Evolutionary conservation across 1,140 invertebrate genomes (phyloP), one percentile per base, ranked within the genome.

Genomic region (Cotesia typhae): DNA sequence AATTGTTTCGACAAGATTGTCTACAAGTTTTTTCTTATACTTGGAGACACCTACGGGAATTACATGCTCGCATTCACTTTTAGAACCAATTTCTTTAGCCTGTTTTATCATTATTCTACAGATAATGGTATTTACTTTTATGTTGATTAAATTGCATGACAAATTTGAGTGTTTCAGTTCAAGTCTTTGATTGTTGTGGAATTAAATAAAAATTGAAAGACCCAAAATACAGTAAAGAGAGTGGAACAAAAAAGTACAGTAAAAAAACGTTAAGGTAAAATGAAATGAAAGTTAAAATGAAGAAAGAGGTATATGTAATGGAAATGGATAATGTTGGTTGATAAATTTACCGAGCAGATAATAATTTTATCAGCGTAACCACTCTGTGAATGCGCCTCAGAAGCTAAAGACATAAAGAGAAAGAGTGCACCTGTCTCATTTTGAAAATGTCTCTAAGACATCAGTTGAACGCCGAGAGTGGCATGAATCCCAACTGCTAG

Each of bases 331-430:
- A 76, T 74, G 57, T 70, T 57, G 64, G 57, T 69, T 74, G 69
- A 76, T 76, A 76, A 71, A 76, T 74, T 74, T 28, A 66, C 38
- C 52, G 38, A 70, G 28, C 52, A 47, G 75, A 76, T 74, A 76
- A 76, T 76, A 76, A 76, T 72, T 76, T 76, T 72, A 73, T 73
- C 74, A 67, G 59, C 35, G 20, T 59, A 37, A 72, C 60, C 75
- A 76, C 70, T 74, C 72, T 41, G 47, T 60, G 51, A 37, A 20
- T 53, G 52, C 7, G 10, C 55, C 67, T 20, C 10, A 28, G 28
- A 28, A 28, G 28, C 10, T 47, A 47, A 47, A 47, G 41, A 47
- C 41, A 10, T 47, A 47, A 47, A 47, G 41, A 47, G 41, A 47
- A 47, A 47, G 7, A 66, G 72, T 38, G 64, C 55, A 4, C 59